A percentile compares a stretch with the other conserved stretches of the same genome.
Conservation (phyloP, 2,888 invertebrate genomes). For the Acanthosepion pharaonis region DNA sequence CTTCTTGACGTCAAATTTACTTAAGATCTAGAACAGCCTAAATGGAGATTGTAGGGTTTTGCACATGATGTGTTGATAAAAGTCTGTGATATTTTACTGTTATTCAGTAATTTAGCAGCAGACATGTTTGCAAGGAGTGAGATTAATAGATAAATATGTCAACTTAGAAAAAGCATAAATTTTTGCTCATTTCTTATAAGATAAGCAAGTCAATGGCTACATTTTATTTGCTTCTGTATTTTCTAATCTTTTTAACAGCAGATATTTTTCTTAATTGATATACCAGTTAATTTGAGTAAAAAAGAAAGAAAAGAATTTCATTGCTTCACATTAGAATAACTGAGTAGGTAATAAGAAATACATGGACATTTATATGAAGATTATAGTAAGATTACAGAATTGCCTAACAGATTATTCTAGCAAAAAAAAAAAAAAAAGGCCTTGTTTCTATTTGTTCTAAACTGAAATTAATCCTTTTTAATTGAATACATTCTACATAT, state of each 20-base stretch:
- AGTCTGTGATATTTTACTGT: background rate
- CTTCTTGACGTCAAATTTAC: background rate
- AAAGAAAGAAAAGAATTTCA: background rate
- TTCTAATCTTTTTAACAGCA: background rate
- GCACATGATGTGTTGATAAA: background rate
- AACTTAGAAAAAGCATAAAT: background rate
- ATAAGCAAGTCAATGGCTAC: background rate
- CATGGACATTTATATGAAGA: too few relatives aligned
- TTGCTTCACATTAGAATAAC: background rate
- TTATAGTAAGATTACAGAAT: too few relatives aligned
- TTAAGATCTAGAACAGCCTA: background rate
- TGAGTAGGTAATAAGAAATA: background rate
- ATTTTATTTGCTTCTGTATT: background rate
- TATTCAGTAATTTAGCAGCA: background rate
- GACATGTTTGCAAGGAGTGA: background rate
- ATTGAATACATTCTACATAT: too few relatives aligned
- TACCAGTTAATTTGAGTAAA: background rate
- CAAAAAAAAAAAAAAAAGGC: too few relatives aligned
- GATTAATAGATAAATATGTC: background rate
- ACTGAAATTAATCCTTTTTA: too few relatives aligned
- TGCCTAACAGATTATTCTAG: too few relatives aligned
- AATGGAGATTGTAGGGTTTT: background rate
- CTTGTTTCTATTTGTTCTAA: too few relatives aligned
- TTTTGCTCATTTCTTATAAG: background rate
- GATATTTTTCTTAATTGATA: slow-evolving; percentile 20